Conservation (phyloP, 2,888 invertebrate species). For the Blastobasis adustella region DNA sequence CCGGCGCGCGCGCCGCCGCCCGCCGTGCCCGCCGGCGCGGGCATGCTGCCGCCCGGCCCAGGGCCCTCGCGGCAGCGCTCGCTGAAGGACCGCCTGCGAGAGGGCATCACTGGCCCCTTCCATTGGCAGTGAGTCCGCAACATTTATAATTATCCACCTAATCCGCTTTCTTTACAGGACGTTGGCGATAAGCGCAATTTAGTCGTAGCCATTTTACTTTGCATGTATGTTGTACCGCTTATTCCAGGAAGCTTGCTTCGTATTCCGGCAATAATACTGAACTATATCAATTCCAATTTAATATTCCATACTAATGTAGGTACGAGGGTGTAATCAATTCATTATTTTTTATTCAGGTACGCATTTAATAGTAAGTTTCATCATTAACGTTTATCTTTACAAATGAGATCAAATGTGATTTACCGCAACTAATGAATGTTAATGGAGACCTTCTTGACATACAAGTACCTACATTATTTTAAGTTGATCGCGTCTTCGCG, state of each 20-base stretch:
- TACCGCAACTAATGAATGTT: too few relatives aligned
- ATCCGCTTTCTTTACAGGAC: not conserved
- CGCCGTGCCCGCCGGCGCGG: conserved; percentile 57
- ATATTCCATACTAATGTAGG: too few relatives aligned
- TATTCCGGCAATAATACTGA: not conserved
- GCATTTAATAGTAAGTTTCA: too few relatives aligned
- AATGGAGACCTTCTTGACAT: too few relatives aligned
- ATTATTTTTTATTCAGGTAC: too few relatives aligned
- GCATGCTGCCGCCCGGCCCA: conserved; percentile 60
- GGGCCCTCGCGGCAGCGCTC: conserved; percentile 83
- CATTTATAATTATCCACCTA: too few relatives aligned
- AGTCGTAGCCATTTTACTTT: conserved; percentile 1
- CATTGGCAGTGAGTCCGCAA: conserved; percentile 84
- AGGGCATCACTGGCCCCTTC: conserved; percentile 86
- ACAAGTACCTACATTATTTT: not conserved
- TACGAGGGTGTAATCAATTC: too few relatives aligned
- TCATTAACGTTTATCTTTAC: too few relatives aligned
- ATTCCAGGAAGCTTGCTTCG: conserved; percentile 6
- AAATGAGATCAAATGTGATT: too few relatives aligned
- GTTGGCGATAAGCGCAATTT: too few relatives aligned
- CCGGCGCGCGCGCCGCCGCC: conserved; percentile 24
- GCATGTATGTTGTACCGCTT: conserved; percentile 10
- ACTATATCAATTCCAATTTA: too few relatives aligned
- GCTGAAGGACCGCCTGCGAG: conserved; percentile 84
- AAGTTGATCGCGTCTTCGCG: conserved; percentile 16